Evolutionary conservation across 2,113 vertebrate species (phyloP).

Genomic region (Pelecanus crispus): DNA sequence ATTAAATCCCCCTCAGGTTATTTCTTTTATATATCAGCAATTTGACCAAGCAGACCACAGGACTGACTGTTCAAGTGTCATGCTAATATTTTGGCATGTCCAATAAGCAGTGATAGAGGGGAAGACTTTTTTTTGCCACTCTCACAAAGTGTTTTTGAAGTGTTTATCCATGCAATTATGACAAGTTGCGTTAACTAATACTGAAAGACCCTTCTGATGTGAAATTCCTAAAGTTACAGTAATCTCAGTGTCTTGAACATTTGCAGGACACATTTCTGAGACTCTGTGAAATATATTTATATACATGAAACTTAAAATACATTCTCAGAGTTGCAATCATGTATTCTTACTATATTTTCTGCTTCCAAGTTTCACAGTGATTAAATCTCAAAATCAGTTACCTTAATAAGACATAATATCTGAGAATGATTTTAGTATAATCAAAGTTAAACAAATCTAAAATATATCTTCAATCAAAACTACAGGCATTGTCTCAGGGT

Average conservation of each 20-base stretch:
- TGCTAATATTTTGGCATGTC: constrained; percentile 41
- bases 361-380: background rate
- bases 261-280: background rate
- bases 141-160: background rate
- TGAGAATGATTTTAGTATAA: background rate
- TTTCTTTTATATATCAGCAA: constrained; percentile 15
- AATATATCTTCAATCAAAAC: background rate
- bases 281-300: background rate
- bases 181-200: background rate
- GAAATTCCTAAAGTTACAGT: background rate
- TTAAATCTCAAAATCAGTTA: background rate
- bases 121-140: background rate
- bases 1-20: constrained; percentile 22
- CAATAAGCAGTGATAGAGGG: background rate
- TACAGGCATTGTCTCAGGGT: background rate
- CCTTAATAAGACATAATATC: background rate
- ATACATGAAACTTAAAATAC: background rate
- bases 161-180: background rate
- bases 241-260: background rate
- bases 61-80: background rate
- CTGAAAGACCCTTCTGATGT: background rate
- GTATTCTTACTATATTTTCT: background rate
- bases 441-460: background rate
- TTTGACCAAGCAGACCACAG: background rate
- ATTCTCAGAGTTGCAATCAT: background rate